Evolutionary conservation across 2,888 invertebrate genomes (phyloP), one percentile per base, ranked within the genome.

Genomic region (Rhabditophanes sp.): DNA sequence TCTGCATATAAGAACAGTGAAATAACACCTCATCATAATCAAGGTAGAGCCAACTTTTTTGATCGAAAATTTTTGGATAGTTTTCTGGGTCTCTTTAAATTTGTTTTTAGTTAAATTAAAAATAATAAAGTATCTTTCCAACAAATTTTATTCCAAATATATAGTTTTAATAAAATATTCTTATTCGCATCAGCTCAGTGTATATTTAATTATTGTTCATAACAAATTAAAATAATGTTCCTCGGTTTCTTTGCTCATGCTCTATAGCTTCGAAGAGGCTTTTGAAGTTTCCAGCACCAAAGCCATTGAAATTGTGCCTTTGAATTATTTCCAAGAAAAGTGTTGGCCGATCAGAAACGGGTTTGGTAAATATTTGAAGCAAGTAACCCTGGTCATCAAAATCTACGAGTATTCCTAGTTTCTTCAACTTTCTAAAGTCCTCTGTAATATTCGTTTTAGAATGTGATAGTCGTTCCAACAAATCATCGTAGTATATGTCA

Each of bases 201-300:
- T n/a, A n/a, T n/a, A n/a, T n/a, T n/a, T n/a, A n/a, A n/a, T n/a
- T n/a, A n/a, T n/a, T n/a, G n/a, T n/a, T n/a, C n/a, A n/a, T n/a
- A n/a, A n/a, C n/a, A n/a, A n/a, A n/a, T n/a, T n/a, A n/a, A n/a
- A 30, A 30, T 6, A 90, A 74, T 69, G 90, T 90, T 36, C 90
- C 90, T 57, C 90, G 75, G 64, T 76, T 78, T 7, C 75, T 82
- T 71, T 93, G 93, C 54, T 93, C 90, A 30, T 76, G 63, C 72
- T 93, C 90, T 52, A 93, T 83, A 0, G 90, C 84, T 69, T 87
- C 83, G 67, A 93, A 93, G 7, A 93, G 72, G 1, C 88, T 82
- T 69, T 90, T 88, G 70, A 93, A 93, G 66, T 93, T 93, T 16
- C 90, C 90, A 54, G 88, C 90, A 32, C 93, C 93, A 66, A 96